Conservation (phyloP, 1,140 invertebrate genomes). For the Monomorium pharaonis region DNA sequence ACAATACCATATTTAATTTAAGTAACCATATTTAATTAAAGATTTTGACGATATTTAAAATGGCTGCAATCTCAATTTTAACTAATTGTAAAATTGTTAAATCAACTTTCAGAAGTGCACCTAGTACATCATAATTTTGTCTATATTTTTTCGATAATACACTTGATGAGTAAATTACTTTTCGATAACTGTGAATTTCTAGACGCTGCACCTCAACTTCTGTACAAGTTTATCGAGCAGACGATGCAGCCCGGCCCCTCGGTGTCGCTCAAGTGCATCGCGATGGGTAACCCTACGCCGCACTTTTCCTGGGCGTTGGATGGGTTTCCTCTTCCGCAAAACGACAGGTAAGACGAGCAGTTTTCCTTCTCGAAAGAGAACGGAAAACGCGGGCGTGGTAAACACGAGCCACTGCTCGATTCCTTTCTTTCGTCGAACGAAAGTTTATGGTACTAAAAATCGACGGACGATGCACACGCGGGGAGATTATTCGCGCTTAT, state of each 20-base stretch:
- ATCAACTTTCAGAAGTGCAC: neutral
- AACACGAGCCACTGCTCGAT: neutral
- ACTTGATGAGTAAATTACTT: neutral
- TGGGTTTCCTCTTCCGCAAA: conserved; percentile 92
- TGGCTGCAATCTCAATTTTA: neutral
- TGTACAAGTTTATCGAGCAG: conserved; percentile 96
- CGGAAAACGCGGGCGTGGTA: neutral
- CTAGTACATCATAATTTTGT: neutral
- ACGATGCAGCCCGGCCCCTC: conserved; percentile 94
- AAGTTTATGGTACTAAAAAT: conserved; percentile 49
- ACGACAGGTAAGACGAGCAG: conserved; percentile 84
- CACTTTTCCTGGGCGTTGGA: conserved; percentile 95
- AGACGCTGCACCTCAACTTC: conserved; percentile 94
- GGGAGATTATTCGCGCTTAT: conserved; percentile 71
- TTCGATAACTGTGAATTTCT: conserved; percentile 23
- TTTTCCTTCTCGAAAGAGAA: neutral
- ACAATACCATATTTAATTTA: neutral
- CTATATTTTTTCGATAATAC: neutral
- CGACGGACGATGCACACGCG: conserved; percentile 50
- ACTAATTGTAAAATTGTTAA: neutral
- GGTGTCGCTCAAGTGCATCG: conserved; percentile 95
- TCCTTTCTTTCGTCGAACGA: neutral
- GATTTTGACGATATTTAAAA: neutral
- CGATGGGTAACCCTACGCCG: conserved; percentile 95
- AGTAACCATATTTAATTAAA: neutral